phyloP scores from a whole-genome alignment of 1,140 invertebrate species.

The Euschistus heros region DNA sequence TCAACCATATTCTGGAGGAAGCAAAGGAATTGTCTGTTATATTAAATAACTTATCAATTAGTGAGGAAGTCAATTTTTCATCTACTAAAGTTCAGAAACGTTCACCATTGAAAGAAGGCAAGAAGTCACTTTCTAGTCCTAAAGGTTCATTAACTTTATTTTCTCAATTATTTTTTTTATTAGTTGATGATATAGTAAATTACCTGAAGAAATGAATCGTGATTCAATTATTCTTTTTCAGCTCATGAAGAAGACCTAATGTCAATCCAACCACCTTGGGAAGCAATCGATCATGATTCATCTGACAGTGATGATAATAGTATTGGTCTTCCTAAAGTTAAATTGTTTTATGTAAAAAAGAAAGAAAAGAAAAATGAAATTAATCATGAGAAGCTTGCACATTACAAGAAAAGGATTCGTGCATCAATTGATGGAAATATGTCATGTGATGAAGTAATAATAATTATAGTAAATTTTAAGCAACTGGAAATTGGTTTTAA shows the following conservation, averaged over 20 bases:
- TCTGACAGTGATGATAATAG: conserved; percentile 8
- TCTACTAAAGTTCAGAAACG: no score
- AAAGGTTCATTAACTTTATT: no score
- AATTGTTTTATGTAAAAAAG: conserved; percentile 10
- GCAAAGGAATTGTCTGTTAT: background rate
- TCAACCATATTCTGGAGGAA: background rate
- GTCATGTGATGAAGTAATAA: background rate
- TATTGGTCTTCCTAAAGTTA: conserved; percentile 10
- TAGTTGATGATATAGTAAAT: background rate
- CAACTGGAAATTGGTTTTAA: background rate
- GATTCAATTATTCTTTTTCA: no score
- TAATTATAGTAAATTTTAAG: background rate
- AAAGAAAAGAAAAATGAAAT: conserved; percentile 12
- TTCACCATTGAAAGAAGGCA: no score
- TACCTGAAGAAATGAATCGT: background rate
- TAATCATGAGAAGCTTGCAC: background rate
- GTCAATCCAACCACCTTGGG: background rate
- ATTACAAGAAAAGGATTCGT: background rate
- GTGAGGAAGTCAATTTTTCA: background rate
- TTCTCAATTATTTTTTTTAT: background rate
- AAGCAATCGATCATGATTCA: background rate
- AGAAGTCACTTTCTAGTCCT: no score
- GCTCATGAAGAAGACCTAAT: background rate
- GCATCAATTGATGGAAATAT: conserved; percentile 11
- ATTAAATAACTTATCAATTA: background rate